Conservation (phyloP, 2,113 vertebrate species). For the Ramphastos sulfuratus region DNA sequence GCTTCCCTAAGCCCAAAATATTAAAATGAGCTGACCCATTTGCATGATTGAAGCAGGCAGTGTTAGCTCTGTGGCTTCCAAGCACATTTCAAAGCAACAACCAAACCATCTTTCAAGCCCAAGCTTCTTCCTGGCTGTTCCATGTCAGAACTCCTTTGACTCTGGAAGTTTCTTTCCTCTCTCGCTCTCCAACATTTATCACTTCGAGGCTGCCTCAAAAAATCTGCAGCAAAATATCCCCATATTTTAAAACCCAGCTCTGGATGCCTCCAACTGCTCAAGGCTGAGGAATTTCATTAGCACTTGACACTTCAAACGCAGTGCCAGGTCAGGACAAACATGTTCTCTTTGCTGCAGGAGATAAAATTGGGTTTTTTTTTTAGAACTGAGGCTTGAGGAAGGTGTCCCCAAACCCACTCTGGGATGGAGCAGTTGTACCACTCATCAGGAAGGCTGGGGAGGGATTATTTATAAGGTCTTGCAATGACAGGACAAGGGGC, state of each 20-base stretch:
- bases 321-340: conserved; percentile 46
- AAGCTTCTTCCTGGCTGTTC: background rate
- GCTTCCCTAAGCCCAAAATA: background rate
- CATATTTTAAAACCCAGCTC: background rate
- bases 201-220: conserved; percentile 29
- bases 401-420: background rate
- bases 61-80: background rate
- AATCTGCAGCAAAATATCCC: conserved; percentile 1
- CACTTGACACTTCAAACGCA: conserved; percentile 60
- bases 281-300: conserved; percentile 70
- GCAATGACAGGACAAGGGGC: too few species aligned
- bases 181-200: background rate
- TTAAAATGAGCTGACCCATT: background rate
- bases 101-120: background rate
- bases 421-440: rapidly evolving
- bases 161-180: conserved; percentile 43
- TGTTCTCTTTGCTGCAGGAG: conserved; percentile 11
- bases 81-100: conserved; percentile 14
- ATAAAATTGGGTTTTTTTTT: background rate
- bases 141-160: background rate
- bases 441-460: background rate
- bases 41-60: background rate
- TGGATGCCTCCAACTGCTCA: conserved; percentile 24
- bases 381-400: background rate
- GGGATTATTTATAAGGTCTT: too few species aligned